These are phyloP conservation scores for Calliphora vomitoria DNA, from an alignment of 2,888 invertebrate species.

Conservation along the genomic window DNA sequence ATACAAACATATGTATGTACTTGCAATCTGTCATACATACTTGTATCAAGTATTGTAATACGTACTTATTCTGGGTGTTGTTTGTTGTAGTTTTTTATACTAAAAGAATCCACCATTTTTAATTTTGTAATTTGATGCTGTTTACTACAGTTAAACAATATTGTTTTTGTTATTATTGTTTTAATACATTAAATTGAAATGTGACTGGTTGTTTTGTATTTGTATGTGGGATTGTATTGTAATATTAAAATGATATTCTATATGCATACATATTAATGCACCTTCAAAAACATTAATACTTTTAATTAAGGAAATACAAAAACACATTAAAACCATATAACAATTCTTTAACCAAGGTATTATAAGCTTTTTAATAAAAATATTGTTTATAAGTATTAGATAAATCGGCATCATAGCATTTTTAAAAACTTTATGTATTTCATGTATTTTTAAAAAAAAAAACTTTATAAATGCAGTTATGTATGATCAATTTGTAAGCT, in stretches of 20 bases:
- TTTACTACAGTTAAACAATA: constrained; percentile 67
- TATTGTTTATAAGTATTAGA: too few species aligned
- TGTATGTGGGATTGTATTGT: not conserved
- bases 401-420: too few species aligned
- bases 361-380: not conserved
- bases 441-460: too few species aligned
- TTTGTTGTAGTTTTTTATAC: constrained; percentile 60
- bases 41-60: too few species aligned
- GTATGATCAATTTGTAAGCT: too few species aligned
- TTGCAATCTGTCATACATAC: not conserved
- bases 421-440: too few species aligned
- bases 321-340: not conserved
- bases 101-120: constrained; percentile 80
- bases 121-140: constrained; percentile 82
- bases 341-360: not conserved
- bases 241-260: constrained; percentile 8
- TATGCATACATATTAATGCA: too few species aligned
- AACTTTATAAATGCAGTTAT: too few species aligned
- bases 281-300: constrained; percentile 15
- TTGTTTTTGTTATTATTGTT: constrained; percentile 52
- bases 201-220: constrained; percentile 49
- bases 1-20: not conserved
- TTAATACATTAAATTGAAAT: constrained; percentile 61
- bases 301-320: constrained; percentile 15
- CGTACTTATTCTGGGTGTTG: constrained; percentile 68